phyloP scores from a whole-genome alignment of 2,797 vertebrate genomes.

The Notoglanidium macrostoma region DNA sequence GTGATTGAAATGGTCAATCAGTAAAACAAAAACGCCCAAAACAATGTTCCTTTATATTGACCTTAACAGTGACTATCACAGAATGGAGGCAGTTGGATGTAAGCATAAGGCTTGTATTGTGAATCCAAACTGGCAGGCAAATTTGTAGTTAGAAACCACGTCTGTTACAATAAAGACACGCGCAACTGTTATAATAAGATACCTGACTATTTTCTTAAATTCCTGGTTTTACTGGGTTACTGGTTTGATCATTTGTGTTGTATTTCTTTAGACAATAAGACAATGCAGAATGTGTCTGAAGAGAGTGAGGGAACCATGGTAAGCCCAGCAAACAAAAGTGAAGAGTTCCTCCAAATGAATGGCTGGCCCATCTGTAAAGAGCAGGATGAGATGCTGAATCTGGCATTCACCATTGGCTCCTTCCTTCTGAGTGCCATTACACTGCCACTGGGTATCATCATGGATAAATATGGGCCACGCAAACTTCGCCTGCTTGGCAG shows the following conservation, averaged over 20 bases:
- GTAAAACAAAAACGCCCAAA: background rate
- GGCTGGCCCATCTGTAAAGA: slow-evolving; percentile 84
- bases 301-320: slow-evolving; percentile 26
- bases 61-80: background rate
- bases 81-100: background rate
- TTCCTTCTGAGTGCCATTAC: slow-evolving; percentile 98
- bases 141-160: background rate
- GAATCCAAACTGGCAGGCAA: background rate
- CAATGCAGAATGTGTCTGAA: slow-evolving; percentile 62
- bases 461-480: slow-evolving; percentile 98
- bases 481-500: slow-evolving; percentile 95
- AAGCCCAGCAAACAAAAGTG: slow-evolving; percentile 40
- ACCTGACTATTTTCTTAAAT: background rate
- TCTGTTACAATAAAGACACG: background rate
- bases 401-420: slow-evolving; percentile 96
- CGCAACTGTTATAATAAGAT: background rate
- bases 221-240: background rate
- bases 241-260: background rate
- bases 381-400: slow-evolving; percentile 95
- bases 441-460: slow-evolving; percentile 87
- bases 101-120: background rate
- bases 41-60: background rate
- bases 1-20: background rate
- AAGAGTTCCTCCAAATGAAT: slow-evolving; percentile 72
- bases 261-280: slow-evolving; percentile 65